These are phyloP conservation scores for Coelogynopora nodosa DNA, from an alignment of 2,888 invertebrate species.

Conservation along the genomic window DNA sequence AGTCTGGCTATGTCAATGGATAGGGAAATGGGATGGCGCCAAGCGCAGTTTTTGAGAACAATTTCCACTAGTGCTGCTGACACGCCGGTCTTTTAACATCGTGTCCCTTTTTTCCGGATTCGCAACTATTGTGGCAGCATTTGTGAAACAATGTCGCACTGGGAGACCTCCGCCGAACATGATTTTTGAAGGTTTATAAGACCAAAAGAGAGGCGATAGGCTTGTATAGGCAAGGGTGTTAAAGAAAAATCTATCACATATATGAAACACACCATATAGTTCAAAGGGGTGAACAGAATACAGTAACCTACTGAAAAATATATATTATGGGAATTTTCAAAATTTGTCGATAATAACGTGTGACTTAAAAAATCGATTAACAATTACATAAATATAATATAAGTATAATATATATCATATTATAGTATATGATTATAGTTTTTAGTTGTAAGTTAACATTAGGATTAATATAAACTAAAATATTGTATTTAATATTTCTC, in stretches of 20 bases:
- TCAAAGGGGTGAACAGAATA: neutral
- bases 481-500: no score
- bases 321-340: no score
- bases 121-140: neutral
- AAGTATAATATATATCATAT: no score
- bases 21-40: constrained; percentile 17
- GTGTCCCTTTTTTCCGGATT: constrained; percentile 8
- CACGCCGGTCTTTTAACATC: constrained; percentile 5
- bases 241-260: no score
- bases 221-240: neutral
- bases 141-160: neutral
- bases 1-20: neutral
- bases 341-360: no score
- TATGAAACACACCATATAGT: no score
- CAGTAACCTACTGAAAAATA: neutral
- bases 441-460: no score
- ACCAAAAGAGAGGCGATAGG: neutral
- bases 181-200: neutral
- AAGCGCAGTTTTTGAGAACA: constrained; percentile 3
- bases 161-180: neutral
- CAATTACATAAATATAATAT: no score
- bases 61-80: neutral
- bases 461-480: no score
- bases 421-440: no score
- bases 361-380: no score